Percentiles rank a stretch among this genome's conserved stretches.
Evolutionary conservation across 2,888 invertebrate genomes (phyloP).

Genomic region (Neoitamus cyanurus): DNA sequence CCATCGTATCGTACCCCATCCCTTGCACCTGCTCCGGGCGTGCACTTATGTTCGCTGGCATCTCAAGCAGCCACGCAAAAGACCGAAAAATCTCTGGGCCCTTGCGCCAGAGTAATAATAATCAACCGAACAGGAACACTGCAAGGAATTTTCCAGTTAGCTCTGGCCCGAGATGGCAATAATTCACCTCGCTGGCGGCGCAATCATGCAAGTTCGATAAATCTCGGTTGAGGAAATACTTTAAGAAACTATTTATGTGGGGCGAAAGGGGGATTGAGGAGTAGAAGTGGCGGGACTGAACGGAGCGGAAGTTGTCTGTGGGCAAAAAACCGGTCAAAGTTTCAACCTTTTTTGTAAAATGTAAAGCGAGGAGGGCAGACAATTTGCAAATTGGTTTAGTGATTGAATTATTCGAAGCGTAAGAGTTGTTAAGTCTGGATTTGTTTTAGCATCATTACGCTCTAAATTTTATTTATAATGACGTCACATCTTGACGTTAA

Average conservation of each 20-base stretch:
- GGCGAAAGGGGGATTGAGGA: background rate
- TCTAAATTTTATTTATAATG: too few species aligned
- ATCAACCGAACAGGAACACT: conserved; percentile 6
- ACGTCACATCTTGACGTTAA: too few species aligned
- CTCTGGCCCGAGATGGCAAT: background rate
- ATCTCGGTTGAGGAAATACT: background rate
- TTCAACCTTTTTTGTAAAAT: background rate
- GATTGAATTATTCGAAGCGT: background rate
- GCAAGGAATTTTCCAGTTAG: background rate
- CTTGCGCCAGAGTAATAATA: background rate
- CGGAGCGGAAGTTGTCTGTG: background rate
- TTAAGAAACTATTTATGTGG: conserved; percentile 7
- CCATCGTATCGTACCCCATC: background rate
- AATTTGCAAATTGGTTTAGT: conserved; percentile 7
- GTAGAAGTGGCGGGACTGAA: too few species aligned
- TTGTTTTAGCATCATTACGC: background rate
- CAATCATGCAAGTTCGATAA: conserved; percentile 21
- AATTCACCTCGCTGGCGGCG: conserved; percentile 4
- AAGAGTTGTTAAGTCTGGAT: background rate
- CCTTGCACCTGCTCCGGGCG: background rate
- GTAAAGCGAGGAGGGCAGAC: background rate
- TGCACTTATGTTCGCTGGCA: background rate
- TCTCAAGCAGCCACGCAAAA: background rate
- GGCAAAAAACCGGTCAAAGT: background rate
- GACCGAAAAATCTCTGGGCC: background rate